A percentile compares a stretch with the other conserved stretches of the same genome.
Conservation (phyloP, 2,113 vertebrate genomes). For the Peucedramus taeniatus region DNA sequence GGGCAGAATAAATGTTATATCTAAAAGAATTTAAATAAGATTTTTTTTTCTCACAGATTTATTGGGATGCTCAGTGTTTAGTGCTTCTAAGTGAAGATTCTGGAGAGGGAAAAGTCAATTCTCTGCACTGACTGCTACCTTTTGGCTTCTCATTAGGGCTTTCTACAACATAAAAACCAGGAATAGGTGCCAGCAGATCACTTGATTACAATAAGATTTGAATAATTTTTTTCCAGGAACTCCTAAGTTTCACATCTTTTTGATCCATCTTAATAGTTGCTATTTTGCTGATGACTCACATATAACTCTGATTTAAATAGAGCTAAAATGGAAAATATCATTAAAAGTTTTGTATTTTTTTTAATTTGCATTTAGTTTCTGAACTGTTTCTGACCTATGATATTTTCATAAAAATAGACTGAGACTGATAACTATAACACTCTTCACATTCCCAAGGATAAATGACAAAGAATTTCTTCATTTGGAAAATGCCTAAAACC, state of each 20-base stretch:
- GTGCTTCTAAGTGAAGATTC: background rate
- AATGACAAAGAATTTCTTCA: constrained; percentile 10
- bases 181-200: background rate
- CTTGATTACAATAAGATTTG: background rate
- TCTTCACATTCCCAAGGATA: background rate
- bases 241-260: background rate
- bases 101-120: background rate
- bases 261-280: background rate
- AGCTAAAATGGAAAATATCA: constrained; percentile 25
- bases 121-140: background rate
- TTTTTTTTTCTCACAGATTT: background rate
- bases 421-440: constrained; percentile 20
- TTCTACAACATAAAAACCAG: background rate
- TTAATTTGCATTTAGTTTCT: constrained; percentile 3
- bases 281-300: constrained; percentile 27
- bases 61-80: background rate
- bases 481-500: constrained; percentile 27
- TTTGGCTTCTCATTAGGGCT: background rate
- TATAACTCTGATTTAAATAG: background rate
- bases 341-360: constrained; percentile 13
- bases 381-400: constrained; percentile 35
- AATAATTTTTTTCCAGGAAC: background rate
- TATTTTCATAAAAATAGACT: constrained; percentile 41
- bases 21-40: constrained; percentile 16
- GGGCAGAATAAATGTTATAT: background rate